A percentile compares a stretch with the other conserved stretches of the same genome.
Conservation (phyloP, 2,113 vertebrate species). For the Lutjanus erythropterus region DNA sequence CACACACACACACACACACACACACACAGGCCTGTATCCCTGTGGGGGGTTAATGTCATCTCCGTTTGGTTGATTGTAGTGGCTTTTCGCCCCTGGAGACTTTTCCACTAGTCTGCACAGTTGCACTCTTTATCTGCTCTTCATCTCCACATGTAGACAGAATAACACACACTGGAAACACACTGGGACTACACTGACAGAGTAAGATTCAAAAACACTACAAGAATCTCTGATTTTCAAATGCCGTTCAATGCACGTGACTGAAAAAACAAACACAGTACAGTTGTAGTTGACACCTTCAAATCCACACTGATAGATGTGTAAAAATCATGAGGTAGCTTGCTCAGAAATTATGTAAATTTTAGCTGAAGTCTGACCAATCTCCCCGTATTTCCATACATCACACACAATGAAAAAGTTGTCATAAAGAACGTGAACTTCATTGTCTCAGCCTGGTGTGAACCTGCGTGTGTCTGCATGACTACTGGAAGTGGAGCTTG, state of each 20-base stretch:
- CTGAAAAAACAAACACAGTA: not conserved
- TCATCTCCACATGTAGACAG: conserved; percentile 48
- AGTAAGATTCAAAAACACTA: not conserved
- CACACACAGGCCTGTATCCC: conserved; percentile 45
- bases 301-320: not conserved
- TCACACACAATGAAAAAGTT: not conserved
- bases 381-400: not conserved
- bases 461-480: too few species aligned
- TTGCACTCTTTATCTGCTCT: conserved; percentile 53
- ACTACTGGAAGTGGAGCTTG: too few species aligned
- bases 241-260: not conserved
- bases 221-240: not conserved
- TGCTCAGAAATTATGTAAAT: not conserved
- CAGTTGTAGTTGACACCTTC: too few species aligned
- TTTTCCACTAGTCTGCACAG: conserved; percentile 56
- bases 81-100: conserved; percentile 72
- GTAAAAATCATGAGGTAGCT: not conserved
- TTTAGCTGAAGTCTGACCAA: not conserved
- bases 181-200: not conserved
- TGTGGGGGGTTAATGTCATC: conserved; percentile 76
- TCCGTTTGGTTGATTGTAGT: conserved; percentile 70
- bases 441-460: too few species aligned
- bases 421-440: not conserved
- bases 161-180: conserved; percentile 18
- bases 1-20: conserved; percentile 39